Conservation (phyloP, 2,888 invertebrate species). For the Tolmerus cingulatus region DNA sequence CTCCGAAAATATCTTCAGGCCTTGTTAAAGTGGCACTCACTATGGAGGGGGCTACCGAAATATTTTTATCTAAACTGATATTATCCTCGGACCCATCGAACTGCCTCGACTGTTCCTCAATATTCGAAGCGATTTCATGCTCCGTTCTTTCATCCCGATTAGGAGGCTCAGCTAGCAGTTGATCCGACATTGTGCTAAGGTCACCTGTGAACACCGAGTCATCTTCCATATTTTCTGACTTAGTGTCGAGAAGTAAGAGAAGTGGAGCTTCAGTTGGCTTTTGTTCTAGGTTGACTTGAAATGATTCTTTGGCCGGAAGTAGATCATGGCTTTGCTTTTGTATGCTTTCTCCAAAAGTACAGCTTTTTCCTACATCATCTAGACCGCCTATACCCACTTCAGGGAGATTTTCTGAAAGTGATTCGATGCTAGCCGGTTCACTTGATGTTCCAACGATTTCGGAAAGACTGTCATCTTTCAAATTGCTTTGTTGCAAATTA, state of each 20-base stretch:
- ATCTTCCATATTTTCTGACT: conserved; percentile 49
- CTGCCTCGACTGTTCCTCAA: conserved; percentile 47
- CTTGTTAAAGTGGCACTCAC: too few relatives aligned
- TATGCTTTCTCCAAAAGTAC: neutral
- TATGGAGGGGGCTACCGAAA: neutral
- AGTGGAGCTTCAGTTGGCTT: conserved; percentile 18
- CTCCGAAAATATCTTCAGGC: conserved; percentile 27
- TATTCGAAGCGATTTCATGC: conserved; percentile 40
- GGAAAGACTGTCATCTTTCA: neutral
- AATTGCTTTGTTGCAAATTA: neutral
- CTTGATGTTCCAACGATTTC: neutral
- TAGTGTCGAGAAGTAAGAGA: conserved; percentile 27
- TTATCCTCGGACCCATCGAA: conserved; percentile 50
- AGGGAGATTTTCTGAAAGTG: neutral
- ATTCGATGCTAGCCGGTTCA: neutral
- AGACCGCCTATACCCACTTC: too few relatives aligned
- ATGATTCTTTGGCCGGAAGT: neutral
- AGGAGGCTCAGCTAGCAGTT: conserved; percentile 22
- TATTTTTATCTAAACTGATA: conserved; percentile 24
- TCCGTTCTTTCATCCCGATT: conserved; percentile 45
- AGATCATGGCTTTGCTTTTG: neutral
- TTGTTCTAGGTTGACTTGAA: conserved; percentile 20
- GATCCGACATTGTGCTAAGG: conserved; percentile 41
- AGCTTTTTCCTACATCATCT: neutral
- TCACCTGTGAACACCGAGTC: conserved; percentile 48